Evolutionary conservation across 2,888 invertebrate genomes (phyloP).

Genomic region (Heliconius aoede): DNA sequence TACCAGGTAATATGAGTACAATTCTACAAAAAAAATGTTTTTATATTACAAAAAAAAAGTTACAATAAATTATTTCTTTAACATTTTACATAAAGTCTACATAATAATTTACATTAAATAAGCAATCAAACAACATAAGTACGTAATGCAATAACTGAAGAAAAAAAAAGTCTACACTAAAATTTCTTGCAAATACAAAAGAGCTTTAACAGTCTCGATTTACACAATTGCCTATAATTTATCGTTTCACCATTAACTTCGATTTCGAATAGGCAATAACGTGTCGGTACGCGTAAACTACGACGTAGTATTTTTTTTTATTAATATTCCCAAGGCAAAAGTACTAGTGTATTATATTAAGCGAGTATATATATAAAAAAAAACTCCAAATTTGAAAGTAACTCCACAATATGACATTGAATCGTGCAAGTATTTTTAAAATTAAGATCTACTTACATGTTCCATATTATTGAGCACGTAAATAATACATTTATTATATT

Average conservation of each 20-base stretch:
- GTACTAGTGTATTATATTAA: not conserved
- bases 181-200: not conserved
- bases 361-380: not conserved
- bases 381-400: not conserved
- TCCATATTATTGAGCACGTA: not conserved
- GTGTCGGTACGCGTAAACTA: conserved; percentile 18
- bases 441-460: not conserved
- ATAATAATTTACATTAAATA: too few relatives aligned
- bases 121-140: too few relatives aligned
- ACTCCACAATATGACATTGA: not conserved
- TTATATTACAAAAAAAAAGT: too few relatives aligned
- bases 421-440: not conserved
- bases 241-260: conserved; percentile 20
- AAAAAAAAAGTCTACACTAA: not conserved
- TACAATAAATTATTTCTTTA: too few relatives aligned
- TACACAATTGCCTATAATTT: conserved; percentile 29
- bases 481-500: not conserved
- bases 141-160: not conserved
- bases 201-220: conserved; percentile 35
- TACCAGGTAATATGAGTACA: too few relatives aligned
- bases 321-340: conserved; percentile 4
- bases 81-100: too few relatives aligned
- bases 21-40: too few relatives aligned
- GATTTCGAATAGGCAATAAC: conserved; percentile 15
- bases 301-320: conserved; percentile 12